phyloP scores from a whole-genome alignment of 2,888 invertebrate genomes.

The Papilio elwesi region DNA sequence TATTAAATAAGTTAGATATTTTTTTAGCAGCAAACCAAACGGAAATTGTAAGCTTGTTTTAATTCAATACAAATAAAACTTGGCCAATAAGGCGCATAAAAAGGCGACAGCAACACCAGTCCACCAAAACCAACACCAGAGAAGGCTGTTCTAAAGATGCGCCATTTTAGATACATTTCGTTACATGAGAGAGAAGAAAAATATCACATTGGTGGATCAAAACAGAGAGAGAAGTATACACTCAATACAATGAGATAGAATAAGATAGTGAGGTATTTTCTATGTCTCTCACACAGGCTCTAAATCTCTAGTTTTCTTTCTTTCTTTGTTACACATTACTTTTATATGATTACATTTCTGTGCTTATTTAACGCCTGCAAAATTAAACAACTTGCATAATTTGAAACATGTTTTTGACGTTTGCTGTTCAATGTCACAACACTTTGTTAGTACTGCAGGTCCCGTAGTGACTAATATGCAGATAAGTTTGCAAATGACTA shows the following conservation, averaged over 20 bases:
- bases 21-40: background rate
- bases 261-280: background rate
- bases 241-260: background rate
- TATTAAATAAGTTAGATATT: constrained; percentile 1
- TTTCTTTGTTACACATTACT: background rate
- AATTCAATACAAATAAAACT: too few species aligned
- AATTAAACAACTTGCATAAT: background rate
- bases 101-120: too few species aligned
- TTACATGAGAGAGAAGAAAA: background rate
- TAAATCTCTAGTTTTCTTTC: background rate
- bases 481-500: too few species aligned
- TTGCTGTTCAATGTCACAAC: too few species aligned
- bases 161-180: background rate
- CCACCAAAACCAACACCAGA: background rate
- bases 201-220: background rate
- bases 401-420: too few species aligned
- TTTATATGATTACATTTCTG: background rate
- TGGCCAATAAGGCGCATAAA: too few species aligned
- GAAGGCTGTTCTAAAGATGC: background rate
- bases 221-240: background rate
- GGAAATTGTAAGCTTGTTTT: background rate
- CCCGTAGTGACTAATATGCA: too few species aligned
- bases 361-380: background rate
- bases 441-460: too few species aligned
- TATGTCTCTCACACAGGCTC: background rate